These are phyloP conservation scores for Ptilorrhoa leucosticta DNA, from an alignment of 2,113 vertebrate species.

Conservation along the genomic window DNA sequence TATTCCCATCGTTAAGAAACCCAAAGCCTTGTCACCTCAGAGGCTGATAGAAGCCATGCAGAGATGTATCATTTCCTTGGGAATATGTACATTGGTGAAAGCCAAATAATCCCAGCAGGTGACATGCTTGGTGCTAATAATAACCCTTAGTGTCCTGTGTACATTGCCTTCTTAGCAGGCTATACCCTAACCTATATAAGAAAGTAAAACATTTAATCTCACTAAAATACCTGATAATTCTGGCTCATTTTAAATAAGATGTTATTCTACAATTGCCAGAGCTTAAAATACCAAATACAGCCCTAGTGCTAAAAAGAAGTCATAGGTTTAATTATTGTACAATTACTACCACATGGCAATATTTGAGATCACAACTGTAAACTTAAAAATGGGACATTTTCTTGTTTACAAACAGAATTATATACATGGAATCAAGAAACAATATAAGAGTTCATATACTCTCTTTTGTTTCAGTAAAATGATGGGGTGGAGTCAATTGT, in stretches of 20 bases:
- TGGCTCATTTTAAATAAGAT: neutral
- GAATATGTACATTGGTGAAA: neutral
- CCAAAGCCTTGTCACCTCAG: neutral
- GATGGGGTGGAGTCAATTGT: neutral
- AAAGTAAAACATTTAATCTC: neutral
- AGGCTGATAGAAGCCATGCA: neutral
- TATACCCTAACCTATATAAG: neutral
- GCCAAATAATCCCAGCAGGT: neutral
- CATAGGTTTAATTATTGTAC: neutral
- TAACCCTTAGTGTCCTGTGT: neutral
- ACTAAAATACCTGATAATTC: neutral
- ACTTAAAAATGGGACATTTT: neutral
- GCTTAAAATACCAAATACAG: neutral
- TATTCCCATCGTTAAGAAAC: slow-evolving; percentile 1
- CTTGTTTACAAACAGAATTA: neutral
- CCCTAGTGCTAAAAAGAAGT: neutral
- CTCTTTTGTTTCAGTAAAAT: neutral
- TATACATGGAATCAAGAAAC: neutral
- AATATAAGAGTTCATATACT: neutral
- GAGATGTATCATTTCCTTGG: neutral
- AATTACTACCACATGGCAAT: neutral
- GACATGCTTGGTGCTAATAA: neutral
- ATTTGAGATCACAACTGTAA: neutral
- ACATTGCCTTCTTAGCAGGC: fast-evolving
- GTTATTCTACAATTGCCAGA: neutral